Evolutionary conservation across 1,140 invertebrate species (phyloP).

Genomic region (Trichonephila clavipes): DNA sequence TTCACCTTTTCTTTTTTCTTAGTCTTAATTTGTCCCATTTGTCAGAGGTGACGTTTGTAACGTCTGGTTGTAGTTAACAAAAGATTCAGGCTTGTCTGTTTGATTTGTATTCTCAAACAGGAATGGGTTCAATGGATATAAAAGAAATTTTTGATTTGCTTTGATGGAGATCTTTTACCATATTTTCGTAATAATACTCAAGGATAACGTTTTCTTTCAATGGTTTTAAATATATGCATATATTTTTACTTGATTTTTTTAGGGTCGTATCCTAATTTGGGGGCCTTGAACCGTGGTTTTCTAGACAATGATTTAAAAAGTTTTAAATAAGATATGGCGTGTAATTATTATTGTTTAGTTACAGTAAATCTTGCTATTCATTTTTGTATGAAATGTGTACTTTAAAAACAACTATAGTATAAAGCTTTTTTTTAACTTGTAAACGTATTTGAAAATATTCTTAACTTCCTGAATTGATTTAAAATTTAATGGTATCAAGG

Average conservation of each 20-base stretch:
- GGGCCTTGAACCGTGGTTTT: neutral
- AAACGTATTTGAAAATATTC: too few species aligned
- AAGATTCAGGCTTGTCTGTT: neutral
- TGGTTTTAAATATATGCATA: neutral
- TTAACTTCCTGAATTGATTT: too few species aligned
- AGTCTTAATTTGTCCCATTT: neutral
- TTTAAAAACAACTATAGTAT: too few species aligned
- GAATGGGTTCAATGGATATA: neutral
- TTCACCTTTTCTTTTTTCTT: neutral
- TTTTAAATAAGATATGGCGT: too few species aligned
- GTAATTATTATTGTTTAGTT: too few species aligned
- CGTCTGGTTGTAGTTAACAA: neutral
- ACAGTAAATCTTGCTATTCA: too few species aligned
- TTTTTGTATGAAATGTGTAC: too few species aligned
- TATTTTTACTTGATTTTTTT: neutral
- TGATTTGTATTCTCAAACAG: neutral
- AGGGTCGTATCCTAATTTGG: neutral
- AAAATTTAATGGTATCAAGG: too few species aligned
- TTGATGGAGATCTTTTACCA: neutral
- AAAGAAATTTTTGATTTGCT: neutral
- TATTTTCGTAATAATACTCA: neutral
- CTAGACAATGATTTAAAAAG: too few species aligned
- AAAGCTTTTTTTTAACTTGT: too few species aligned
- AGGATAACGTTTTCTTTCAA: neutral
- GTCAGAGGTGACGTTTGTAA: neutral